Evolutionary conservation across 2,888 invertebrate genomes (phyloP).

Genomic region (Lepidocyrtoides sp.): DNA sequence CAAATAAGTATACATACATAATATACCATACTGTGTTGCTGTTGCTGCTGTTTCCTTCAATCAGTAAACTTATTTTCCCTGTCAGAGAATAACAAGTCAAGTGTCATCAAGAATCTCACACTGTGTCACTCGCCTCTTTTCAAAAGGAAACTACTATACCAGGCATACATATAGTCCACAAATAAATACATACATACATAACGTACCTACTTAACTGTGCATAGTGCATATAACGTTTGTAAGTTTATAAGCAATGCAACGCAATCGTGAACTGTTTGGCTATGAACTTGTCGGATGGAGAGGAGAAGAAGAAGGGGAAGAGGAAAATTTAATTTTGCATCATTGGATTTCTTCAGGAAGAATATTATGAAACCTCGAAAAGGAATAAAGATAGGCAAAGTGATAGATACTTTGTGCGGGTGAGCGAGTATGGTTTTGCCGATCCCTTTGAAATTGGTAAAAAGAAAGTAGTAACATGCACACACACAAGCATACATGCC

Average conservation of each 20-base stretch:
- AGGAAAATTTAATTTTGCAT: slow-evolving; percentile 65
- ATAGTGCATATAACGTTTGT: no score
- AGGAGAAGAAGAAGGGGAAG: slow-evolving; percentile 5
- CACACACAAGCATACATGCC: slow-evolving; percentile 13
- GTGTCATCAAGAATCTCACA: slow-evolving; percentile 65
- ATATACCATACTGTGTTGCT: not conserved
- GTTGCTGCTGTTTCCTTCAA: slow-evolving; percentile 39
- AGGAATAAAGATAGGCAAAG: not conserved
- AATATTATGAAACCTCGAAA: not conserved
- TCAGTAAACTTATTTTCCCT: slow-evolving; percentile 65
- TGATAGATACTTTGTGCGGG: not conserved
- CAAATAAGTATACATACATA: not conserved
- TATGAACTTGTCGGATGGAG: slow-evolving; percentile 27
- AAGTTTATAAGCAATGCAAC: not conserved
- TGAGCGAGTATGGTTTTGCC: not conserved
- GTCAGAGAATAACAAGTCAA: slow-evolving; percentile 66
- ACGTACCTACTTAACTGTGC: no score
- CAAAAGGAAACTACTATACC: not conserved
- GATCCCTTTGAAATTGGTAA: not conserved
- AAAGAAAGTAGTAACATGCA: slow-evolving; percentile 19
- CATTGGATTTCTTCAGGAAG: slow-evolving; percentile 56
- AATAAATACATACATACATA: no score
- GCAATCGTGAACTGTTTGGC: slow-evolving; percentile 33
- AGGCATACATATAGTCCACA: not conserved
- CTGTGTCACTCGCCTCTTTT: slow-evolving; percentile 47